These are phyloP conservation scores for Epizoanthus fatuus DNA, from an alignment of 92 coral and sea anemone genomes.

Conservation along the genomic window DNA sequence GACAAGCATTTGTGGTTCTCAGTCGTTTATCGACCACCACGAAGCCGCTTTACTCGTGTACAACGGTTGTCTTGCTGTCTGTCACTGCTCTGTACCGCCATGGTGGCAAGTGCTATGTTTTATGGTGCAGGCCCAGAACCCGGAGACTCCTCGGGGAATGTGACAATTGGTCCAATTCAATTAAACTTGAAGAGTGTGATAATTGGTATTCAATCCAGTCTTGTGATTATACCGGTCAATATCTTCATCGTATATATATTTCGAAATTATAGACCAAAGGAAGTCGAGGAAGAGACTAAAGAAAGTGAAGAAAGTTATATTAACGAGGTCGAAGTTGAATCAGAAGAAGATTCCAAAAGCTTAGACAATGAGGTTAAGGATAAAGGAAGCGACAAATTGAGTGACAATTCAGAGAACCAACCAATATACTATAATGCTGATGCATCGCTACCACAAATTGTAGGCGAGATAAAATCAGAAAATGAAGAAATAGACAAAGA, in stretches of 20 bases:
- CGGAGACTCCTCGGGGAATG: slow-evolving; percentile 65
- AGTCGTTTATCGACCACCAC: slow-evolving; percentile 69
- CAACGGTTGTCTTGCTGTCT: slow-evolving; percentile 85
- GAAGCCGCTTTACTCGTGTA: slow-evolving; percentile 83
- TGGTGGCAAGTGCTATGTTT: slow-evolving; percentile 90
- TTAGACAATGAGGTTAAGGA: neutral
- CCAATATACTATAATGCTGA: neutral
- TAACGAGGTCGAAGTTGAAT: neutral
- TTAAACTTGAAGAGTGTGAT: slow-evolving; percentile 62
- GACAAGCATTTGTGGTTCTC: slow-evolving; percentile 89
- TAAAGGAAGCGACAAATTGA: neutral
- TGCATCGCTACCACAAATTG: neutral
- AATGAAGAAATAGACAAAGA: neutral
- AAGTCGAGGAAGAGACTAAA: neutral
- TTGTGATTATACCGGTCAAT: slow-evolving; percentile 77
- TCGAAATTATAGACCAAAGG: slow-evolving; percentile 65
- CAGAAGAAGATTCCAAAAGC: slow-evolving; percentile 8
- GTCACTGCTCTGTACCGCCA: slow-evolving; percentile 73
- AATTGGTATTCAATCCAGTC: slow-evolving; percentile 72
- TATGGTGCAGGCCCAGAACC: slow-evolving; percentile 76
- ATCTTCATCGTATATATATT: slow-evolving; percentile 70
- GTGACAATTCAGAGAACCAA: neutral
- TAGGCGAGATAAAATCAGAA: neutral
- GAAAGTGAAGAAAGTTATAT: neutral
- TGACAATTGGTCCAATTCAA: slow-evolving; percentile 75